A percentile compares a stretch with the other conserved stretches of the same genome.
Conservation (phyloP, 2,113 vertebrate genomes). For the Cinclus mexicanus region DNA sequence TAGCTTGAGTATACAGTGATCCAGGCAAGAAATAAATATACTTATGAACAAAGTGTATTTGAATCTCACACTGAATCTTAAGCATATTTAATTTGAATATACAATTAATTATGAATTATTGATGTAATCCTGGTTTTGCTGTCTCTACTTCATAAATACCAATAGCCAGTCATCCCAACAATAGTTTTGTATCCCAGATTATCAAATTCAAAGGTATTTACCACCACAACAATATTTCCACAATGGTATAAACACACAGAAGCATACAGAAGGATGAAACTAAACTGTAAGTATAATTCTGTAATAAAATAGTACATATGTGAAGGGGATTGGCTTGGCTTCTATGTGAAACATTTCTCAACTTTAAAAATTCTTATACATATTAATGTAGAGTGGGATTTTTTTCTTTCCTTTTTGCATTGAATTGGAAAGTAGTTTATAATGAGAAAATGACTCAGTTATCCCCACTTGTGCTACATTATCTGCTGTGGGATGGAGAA, state of each 20-base stretch:
- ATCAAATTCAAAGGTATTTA: background rate
- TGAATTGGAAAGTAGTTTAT: constrained; percentile 66
- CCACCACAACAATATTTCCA: background rate
- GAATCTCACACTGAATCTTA: constrained; percentile 35
- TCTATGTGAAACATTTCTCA: background rate
- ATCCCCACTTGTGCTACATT: constrained; percentile 29
- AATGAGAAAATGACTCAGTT: constrained; percentile 61
- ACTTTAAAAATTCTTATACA: constrained; percentile 35
- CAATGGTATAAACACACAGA: background rate
- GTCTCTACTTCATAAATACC: background rate
- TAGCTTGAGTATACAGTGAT: background rate
- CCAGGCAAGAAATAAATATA: constrained; percentile 27
- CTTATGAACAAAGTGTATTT: constrained; percentile 1
- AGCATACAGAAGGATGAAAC: background rate
- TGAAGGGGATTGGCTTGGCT: constrained; percentile 9
- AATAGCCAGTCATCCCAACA: background rate
- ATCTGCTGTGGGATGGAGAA: constrained; percentile 29
- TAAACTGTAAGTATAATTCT: background rate
- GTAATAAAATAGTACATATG: constrained; percentile 3
- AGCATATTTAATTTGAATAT: constrained; percentile 13
- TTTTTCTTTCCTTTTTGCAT: background rate
- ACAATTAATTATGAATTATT: background rate
- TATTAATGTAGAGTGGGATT: background rate
- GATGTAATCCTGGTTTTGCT: background rate
- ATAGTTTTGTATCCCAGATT: background rate